These are phyloP conservation scores for Arctocebus calabarensis DNA, from an alignment of 2,797 vertebrate genomes.

Conservation along the genomic window DNA sequence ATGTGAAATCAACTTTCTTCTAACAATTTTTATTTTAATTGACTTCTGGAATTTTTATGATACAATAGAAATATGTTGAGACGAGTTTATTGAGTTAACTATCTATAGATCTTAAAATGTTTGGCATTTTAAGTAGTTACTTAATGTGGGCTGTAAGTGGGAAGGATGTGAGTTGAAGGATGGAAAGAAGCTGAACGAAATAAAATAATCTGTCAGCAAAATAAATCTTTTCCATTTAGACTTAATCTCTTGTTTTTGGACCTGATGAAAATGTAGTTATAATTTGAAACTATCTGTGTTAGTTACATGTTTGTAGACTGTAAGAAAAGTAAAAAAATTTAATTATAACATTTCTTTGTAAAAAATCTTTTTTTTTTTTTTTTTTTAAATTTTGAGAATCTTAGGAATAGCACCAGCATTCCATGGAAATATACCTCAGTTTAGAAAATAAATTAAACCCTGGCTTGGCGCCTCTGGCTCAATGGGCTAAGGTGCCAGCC, in stretches of 20 bases:
- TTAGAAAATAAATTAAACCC: too few species aligned
- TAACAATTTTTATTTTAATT: conserved; percentile 70
- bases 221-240: conserved; percentile 75
- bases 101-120: conserved; percentile 76
- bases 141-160: conserved; percentile 69
- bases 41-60: conserved; percentile 75
- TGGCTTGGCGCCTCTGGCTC: too few species aligned
- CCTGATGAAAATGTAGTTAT: conserved; percentile 44
- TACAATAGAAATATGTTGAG: conserved; percentile 65
- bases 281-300: conserved; percentile 29
- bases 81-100: conserved; percentile 70
- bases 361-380: not conserved
- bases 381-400: not conserved
- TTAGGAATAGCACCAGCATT: not conserved
- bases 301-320: not conserved
- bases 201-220: conserved; percentile 72
- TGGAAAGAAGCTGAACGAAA: conserved; percentile 65
- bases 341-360: conserved; percentile 41
- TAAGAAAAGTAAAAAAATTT: not conserved
- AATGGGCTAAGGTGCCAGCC: too few species aligned
- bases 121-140: conserved; percentile 76
- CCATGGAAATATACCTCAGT: not conserved
- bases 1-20: conserved; percentile 63
- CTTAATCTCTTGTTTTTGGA: conserved; percentile 72
- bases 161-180: conserved; percentile 67